Evolutionary conservation across 2,888 invertebrate species (phyloP).

Genomic region (Pandemis corylana): DNA sequence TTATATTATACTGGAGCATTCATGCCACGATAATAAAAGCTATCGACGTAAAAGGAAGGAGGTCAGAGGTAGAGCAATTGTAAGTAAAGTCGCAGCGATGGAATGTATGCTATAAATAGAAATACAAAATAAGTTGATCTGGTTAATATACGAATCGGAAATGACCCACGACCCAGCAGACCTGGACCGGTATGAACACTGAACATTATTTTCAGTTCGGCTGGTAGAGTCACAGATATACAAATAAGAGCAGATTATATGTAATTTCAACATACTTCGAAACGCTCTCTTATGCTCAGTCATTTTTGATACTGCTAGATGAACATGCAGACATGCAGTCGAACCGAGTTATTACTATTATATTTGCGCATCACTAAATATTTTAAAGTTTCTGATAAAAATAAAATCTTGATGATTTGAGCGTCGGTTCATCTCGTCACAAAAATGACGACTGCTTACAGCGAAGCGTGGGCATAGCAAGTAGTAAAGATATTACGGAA

Average conservation of each 20-base stretch:
- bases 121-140: constrained; percentile 40
- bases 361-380: background rate
- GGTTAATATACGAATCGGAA: constrained; percentile 25
- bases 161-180: background rate
- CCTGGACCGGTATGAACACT: background rate
- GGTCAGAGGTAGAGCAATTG: constrained; percentile 41
- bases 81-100: constrained; percentile 40
- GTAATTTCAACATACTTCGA: background rate
- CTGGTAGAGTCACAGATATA: background rate
- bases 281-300: background rate
- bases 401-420: background rate
- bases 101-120: constrained; percentile 38
- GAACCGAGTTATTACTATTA: background rate
- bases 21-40: constrained; percentile 41
- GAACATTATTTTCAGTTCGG: background rate
- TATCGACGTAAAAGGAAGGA: constrained; percentile 42
- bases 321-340: background rate
- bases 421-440: constrained; percentile 1
- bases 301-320: background rate
- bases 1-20: constrained; percentile 36
- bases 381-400: background rate
- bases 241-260: background rate
- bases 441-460: background rate
- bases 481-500: constrained; percentile 1
- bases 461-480: background rate